Base-by-base conservation (phyloP, 1,140 invertebrate genomes). In the Theocolax elegans region DNA sequence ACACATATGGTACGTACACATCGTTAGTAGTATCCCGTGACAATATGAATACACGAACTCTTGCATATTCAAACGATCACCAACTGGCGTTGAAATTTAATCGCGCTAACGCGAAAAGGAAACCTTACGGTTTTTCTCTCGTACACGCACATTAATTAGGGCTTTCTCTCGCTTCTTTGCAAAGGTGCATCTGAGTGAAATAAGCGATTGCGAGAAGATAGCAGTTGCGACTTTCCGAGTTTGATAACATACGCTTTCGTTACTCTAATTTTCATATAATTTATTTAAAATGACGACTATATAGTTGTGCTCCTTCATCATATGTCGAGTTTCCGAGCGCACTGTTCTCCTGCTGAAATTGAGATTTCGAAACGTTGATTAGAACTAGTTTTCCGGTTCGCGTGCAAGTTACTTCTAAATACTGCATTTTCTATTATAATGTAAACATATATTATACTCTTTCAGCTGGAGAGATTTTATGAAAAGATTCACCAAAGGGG, bases 311-410 rank as follows among this genome's bases (percentile, higher is more conserved):
- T 15, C 12, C 4, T 10, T 15, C 46, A 51, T 64, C n/a, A n/a
- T n/a, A n/a, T 63, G 44, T 63, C 4, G 2, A 53, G 15, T 6
- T n/a, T 3, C 6, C 40, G 23, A 31, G 49, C 13, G 51, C n/a
- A n/a, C n/a, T n/a, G n/a, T n/a, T n/a, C 13, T 15, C 2, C 23
- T 27, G 49, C 21, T 10, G 19, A 10, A 1, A 27, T 21, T 27
- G 63, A 65, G 63, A 65, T 65, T 54, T 54, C 40, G 35, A 65
- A 65, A 54, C 8, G 13, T 13, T 19, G 63, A 65, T 54, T 65
- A 42, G 49, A 54, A 42, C 31, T 49, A 38, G 46, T 64, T 38
- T 48, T 48, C 44, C 42, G 17, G 2, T 23, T 35, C 4, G 10
- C 10, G 31, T 35, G 4, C 4, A 6, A 35, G 31, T 35, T 35